Conservation (phyloP, 2,113 vertebrate genomes). For the rabbit (Oryctolagus cuniculus) region mOryCun1.1 NC_091444.1:36965001-36965500, state of each 20-base stretch:
- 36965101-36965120: constrained; percentile 69
- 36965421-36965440: too few relatives aligned
- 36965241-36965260: not conserved
- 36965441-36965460: too few relatives aligned
- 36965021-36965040: constrained; percentile 92
- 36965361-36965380: too few relatives aligned
- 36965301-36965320: not conserved
- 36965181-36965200: not conserved
- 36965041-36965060: constrained; percentile 87
- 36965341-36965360: not conserved
- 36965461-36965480: too few relatives aligned
- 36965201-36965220: not conserved
- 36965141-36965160: not conserved
- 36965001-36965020: constrained; percentile 93
- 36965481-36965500: too few relatives aligned
- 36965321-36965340: not conserved
- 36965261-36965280: not conserved
- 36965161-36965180: not conserved
- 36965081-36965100: constrained; percentile 69
- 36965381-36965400: too few relatives aligned
- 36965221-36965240: not conserved
- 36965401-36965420: too few relatives aligned
- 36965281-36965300: not conserved
- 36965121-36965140: not conserved
- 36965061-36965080: constrained; percentile 88